A percentile compares a stretch with the other conserved stretches of the same genome.
phyloP scores from a whole-genome alignment of 2,113 vertebrate genomes.

The Tragelaphus scriptus region DNA sequence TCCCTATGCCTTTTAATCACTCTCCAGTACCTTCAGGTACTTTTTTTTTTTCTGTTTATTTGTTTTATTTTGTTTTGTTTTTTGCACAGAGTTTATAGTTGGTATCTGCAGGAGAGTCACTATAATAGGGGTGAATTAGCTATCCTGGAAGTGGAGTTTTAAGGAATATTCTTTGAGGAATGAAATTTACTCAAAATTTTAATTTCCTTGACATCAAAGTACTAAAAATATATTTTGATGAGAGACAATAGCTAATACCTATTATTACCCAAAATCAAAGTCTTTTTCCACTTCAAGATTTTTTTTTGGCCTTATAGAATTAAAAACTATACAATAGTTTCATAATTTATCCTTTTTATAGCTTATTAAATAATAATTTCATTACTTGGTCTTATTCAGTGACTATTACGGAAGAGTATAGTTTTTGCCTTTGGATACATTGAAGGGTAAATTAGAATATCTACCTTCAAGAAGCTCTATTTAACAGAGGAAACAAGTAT shows the following conservation, averaged over 20 bases:
- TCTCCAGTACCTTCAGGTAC: neutral
- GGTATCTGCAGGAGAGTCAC: neutral
- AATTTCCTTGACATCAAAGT: neutral
- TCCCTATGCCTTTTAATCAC: neutral
- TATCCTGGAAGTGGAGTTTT: neutral
- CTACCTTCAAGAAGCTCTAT: neutral
- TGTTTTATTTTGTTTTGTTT: neutral
- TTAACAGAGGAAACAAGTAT: neutral
- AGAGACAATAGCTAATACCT: neutral
- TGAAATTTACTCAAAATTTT: neutral
- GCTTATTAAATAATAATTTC: neutral
- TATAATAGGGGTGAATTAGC: neutral
- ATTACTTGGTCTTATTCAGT: neutral
- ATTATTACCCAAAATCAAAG: neutral
- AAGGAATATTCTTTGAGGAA: neutral
- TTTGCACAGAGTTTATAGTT: neutral
- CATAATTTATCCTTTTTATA: neutral
- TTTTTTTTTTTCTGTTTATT: neutral
- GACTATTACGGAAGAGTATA: rapidly evolving
- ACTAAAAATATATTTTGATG: neutral
- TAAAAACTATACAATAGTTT: neutral
- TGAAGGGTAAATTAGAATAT: neutral
- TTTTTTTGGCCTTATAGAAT: neutral
- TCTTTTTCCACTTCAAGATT: neutral
- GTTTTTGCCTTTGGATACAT: neutral